phyloP scores from a whole-genome alignment of 92 coral and sea anemone genomes.

The Pocillopora grandis region DNA sequence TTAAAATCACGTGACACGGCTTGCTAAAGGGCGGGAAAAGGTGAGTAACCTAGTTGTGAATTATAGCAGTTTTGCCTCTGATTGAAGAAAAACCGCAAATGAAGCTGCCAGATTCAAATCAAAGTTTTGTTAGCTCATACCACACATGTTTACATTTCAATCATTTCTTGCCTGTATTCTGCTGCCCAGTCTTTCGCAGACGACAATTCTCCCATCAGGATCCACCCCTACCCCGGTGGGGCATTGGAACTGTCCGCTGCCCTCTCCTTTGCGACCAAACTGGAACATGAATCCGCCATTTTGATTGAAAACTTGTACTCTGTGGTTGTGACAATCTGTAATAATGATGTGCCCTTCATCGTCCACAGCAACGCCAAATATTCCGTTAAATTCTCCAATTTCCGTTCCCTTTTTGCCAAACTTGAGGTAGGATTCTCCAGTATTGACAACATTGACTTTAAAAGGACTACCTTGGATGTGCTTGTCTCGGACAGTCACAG shows the following conservation, averaged over 20 bases:
- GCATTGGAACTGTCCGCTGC: constrained; percentile 98
- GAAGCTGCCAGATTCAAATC: neutral
- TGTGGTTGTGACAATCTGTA: constrained; percentile 97
- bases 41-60: neutral
- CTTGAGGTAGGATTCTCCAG: constrained; percentile 78
- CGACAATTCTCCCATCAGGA: constrained; percentile 91
- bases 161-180: constrained; percentile 77
- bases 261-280: constrained; percentile 99
- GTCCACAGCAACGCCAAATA: constrained; percentile 97
- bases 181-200: constrained; percentile 95
- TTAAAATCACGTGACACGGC: neutral
- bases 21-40: neutral
- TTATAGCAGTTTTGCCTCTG: too few relatives aligned
- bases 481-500: constrained; percentile 96
- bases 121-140: neutral
- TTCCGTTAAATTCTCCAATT: constrained; percentile 95
- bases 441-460: constrained; percentile 88
- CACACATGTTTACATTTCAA: neutral
- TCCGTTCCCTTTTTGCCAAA: constrained; percentile 93
- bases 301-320: constrained; percentile 96
- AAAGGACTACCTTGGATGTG: constrained; percentile 99
- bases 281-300: constrained; percentile 93
- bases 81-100: too few relatives aligned
- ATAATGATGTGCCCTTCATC: constrained; percentile 95
- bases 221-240: constrained; percentile 99